These are phyloP conservation scores for Alligator sinensis DNA, from an alignment of 2,113 vertebrate genomes.

Conservation along the genomic window DNA sequence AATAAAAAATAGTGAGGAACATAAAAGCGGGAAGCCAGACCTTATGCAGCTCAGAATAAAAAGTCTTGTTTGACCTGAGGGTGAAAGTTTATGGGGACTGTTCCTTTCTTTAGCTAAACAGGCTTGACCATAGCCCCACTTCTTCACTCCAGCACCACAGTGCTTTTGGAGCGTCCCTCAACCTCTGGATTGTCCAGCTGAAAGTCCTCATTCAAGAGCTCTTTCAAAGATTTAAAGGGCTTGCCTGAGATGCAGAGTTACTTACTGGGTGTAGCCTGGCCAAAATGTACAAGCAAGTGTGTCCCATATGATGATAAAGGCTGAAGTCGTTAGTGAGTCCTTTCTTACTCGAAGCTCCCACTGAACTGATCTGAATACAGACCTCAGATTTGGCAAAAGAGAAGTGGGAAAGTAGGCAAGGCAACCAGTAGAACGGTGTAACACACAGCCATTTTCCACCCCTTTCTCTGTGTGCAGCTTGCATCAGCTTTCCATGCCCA, in stretches of 20 bases:
- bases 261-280: not conserved
- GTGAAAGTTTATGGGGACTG: not conserved
- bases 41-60: not conserved
- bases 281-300: not conserved
- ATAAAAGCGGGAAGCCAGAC: not conserved
- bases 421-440: not conserved
- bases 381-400: not conserved
- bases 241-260: not conserved
- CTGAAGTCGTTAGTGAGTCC: not conserved
- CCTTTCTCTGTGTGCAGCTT: not conserved
- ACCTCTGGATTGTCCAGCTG: rapidly evolving
- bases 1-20: not conserved
- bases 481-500: not conserved
- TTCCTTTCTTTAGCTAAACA: not conserved
- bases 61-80: not conserved
- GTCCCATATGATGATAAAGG: not conserved
- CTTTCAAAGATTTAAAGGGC: not conserved
- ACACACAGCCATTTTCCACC: not conserved
- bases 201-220: rapidly evolving
- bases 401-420: not conserved
- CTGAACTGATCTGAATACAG: not conserved
- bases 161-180: not conserved
- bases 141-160: not conserved
- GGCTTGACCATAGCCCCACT: not conserved
- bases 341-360: not conserved